A percentile compares a stretch with the other conserved stretches of the same genome.
Conservation (phyloP, 2,797 vertebrate genomes). For the Acropternis orthonyx region DNA sequence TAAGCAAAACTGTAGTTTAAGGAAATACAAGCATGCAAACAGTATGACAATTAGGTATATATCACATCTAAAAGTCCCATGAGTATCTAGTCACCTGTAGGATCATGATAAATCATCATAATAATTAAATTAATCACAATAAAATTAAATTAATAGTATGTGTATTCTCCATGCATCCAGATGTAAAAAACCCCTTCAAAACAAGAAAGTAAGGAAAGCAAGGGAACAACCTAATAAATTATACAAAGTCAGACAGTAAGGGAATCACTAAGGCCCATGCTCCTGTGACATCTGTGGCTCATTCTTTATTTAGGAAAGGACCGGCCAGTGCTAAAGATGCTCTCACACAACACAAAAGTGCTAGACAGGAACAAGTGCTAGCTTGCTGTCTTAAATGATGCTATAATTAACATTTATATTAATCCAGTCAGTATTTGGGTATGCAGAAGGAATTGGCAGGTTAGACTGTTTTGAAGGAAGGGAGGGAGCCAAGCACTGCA, state of each 20-base stretch:
- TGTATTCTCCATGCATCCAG: background rate
- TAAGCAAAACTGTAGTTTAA: background rate
- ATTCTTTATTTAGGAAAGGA: background rate
- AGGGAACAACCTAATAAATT: background rate
- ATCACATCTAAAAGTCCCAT: background rate
- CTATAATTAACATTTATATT: constrained; percentile 41
- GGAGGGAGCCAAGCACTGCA: constrained; percentile 31
- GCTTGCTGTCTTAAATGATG: background rate
- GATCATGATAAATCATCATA: background rate
- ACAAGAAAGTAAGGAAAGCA: background rate
- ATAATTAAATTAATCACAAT: background rate
- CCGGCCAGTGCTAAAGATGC: background rate
- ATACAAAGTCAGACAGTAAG: background rate
- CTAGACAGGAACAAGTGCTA: constrained; percentile 11
- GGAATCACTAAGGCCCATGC: background rate
- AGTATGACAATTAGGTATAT: background rate
- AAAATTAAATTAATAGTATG: background rate
- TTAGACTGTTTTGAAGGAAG: constrained; percentile 16
- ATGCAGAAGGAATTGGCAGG: constrained; percentile 12
- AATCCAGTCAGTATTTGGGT: constrained; percentile 24
- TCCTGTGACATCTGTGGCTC: background rate
- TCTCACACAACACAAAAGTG: background rate
- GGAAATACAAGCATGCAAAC: background rate
- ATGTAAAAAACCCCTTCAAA: background rate
- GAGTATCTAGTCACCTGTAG: background rate